Percentiles rank a stretch among this genome's conserved stretches.
Conservation (phyloP, 2,797 vertebrate genomes). For the Acrocephalus scirpaceus region DNA sequence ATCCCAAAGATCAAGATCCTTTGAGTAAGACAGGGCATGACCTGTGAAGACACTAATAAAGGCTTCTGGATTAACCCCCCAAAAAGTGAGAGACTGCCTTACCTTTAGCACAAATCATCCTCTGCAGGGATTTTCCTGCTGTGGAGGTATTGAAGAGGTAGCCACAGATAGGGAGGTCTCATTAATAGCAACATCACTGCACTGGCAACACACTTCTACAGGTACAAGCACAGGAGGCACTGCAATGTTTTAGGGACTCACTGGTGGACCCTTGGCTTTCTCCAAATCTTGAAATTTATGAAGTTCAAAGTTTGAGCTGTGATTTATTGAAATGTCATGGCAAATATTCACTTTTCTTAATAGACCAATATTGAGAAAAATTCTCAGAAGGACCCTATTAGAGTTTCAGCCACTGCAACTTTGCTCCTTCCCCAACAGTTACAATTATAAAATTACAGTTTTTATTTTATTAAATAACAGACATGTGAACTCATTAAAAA, state of each 20-base stretch:
- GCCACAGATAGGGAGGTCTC: background rate
- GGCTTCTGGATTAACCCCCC: background rate
- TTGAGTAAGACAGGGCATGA: background rate
- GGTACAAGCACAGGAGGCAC: background rate
- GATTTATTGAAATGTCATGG: background rate
- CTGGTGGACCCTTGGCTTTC: background rate
- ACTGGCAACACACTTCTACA: background rate
- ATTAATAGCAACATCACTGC: background rate
- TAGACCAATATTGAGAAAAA: background rate
- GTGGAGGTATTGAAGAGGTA: background rate
- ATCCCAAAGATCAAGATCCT: conserved; percentile 2
- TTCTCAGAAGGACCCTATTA: background rate
- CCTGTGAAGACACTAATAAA: background rate
- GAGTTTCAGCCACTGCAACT: background rate
- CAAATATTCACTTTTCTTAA: background rate
- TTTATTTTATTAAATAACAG: background rate
- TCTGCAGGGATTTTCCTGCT: background rate
- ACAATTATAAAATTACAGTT: background rate
- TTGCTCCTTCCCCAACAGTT: background rate
- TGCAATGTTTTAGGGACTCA: background rate
- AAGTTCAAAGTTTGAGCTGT: background rate
- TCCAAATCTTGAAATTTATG: background rate
- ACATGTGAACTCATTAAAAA: background rate
- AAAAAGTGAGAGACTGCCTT: background rate
- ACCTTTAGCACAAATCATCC: background rate